Percentiles rank a stretch among this genome's conserved stretches.
Conservation (phyloP, 2,888 invertebrate genomes). For the Tachina fera region DNA sequence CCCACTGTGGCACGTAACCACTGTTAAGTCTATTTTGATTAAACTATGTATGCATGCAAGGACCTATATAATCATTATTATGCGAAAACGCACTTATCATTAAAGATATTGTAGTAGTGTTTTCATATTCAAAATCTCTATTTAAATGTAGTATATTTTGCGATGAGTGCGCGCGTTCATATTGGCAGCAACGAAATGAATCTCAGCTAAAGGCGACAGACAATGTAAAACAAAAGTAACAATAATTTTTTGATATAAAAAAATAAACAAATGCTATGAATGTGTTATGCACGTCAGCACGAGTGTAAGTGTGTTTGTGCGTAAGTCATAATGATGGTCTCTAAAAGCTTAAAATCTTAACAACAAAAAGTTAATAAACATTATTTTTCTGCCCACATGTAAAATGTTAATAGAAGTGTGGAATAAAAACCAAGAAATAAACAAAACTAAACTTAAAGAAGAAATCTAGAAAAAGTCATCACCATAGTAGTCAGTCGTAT, state of each 20-base stretch:
- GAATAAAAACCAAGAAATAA: slow-evolving; percentile 2
- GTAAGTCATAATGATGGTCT: slow-evolving; percentile 64
- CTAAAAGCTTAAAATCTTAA: slow-evolving; percentile 59
- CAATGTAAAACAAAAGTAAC: slow-evolving; percentile 41
- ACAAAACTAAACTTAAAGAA: slow-evolving; percentile 23
- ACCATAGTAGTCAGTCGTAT: slow-evolving; percentile 27
- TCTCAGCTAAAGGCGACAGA: slow-evolving; percentile 59
- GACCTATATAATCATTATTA: slow-evolving; percentile 75
- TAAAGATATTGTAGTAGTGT: slow-evolving; percentile 71
- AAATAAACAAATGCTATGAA: slow-evolving; percentile 2
- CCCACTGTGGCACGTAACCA: background rate
- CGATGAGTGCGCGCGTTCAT: slow-evolving; percentile 6
- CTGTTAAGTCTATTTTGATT: slow-evolving; percentile 33
- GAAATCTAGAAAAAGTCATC: slow-evolving; percentile 40
- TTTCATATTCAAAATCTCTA: slow-evolving; percentile 51
- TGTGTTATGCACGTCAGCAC: no score
- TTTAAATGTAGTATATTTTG: slow-evolving; percentile 28
- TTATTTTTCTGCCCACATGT: slow-evolving; percentile 51
- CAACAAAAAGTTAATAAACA: slow-evolving; percentile 60
- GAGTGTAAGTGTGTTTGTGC: slow-evolving; percentile 30
- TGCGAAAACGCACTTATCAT: slow-evolving; percentile 80
- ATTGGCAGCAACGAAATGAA: slow-evolving; percentile 39
- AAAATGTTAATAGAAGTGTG: background rate
- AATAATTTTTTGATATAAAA: slow-evolving; percentile 48
- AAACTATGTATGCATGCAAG: slow-evolving; percentile 20